Conservation (phyloP, 2,888 invertebrate genomes). For the Atethmia centrago region DNA sequence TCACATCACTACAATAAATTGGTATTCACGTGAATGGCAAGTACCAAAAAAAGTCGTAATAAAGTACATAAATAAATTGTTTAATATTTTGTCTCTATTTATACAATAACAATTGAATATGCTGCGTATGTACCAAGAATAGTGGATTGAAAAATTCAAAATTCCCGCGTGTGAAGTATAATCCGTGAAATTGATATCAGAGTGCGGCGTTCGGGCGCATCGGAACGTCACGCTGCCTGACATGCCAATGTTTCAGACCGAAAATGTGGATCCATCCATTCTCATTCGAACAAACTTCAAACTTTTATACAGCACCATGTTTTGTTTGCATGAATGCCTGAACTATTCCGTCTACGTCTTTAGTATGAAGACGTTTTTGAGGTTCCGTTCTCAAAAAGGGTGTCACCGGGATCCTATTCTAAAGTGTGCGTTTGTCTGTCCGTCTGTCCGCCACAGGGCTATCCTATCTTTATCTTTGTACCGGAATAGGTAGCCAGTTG, state of each 20-base stretch:
- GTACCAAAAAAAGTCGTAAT: no score
- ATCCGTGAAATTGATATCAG: slow-evolving; percentile 65
- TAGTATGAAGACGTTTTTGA: neutral
- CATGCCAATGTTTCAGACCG: slow-evolving; percentile 52
- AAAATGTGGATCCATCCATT: slow-evolving; percentile 40
- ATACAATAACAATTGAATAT: neutral
- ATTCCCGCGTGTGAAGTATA: slow-evolving; percentile 63
- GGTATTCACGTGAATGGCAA: no score
- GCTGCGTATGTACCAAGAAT: neutral
- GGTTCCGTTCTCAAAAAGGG: neutral
- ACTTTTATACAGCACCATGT: slow-evolving; percentile 12
- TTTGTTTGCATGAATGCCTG: slow-evolving; percentile 5
- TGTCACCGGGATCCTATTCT: neutral
- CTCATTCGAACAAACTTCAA: slow-evolving; percentile 28
- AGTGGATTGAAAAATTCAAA: slow-evolving; percentile 31
- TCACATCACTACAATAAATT: no score
- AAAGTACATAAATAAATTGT: no score
- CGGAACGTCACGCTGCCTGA: slow-evolving; percentile 42
- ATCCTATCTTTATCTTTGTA: neutral
- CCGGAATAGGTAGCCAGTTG: no score
- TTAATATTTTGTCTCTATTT: no score
- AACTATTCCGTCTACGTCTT: slow-evolving; percentile 5
- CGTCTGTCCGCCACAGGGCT: neutral
- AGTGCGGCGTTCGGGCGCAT: slow-evolving; percentile 46
- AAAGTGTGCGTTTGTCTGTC: neutral